Evolutionary conservation across 1,140 invertebrate species (phyloP).

Genomic region (Eupristina koningsbergeri): DNA sequence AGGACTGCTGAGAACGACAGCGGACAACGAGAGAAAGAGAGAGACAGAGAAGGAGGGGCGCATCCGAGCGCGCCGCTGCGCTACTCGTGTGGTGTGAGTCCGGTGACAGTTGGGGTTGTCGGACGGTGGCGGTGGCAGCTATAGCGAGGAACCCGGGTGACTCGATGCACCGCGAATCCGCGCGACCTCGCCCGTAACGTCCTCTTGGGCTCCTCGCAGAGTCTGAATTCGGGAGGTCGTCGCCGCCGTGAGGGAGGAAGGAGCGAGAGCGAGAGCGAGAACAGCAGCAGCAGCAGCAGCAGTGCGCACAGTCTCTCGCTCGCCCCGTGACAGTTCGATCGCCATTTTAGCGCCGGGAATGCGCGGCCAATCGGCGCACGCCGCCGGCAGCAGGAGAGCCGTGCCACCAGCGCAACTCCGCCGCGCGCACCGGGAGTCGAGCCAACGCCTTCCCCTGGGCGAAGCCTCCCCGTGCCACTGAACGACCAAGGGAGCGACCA

Average conservation of each 20-base stretch:
- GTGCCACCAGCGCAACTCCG: slow-evolving; percentile 3
- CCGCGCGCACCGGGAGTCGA: slow-evolving; percentile 33
- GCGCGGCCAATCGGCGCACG: slow-evolving; percentile 61
- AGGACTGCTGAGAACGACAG: background rate
- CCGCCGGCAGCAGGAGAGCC: slow-evolving; percentile 53
- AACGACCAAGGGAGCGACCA: background rate
- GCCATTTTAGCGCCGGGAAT: slow-evolving; percentile 72
- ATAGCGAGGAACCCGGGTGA: background rate
- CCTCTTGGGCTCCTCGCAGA: background rate
- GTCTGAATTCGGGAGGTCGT: background rate
- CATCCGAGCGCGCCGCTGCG: no score
- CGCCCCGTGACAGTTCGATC: slow-evolving; percentile 68
- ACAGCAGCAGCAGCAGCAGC: background rate
- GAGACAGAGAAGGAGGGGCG: background rate
- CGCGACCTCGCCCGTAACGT: background rate
- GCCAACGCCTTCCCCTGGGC: slow-evolving; percentile 41
- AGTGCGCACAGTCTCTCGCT: slow-evolving; percentile 44
- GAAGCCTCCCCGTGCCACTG: background rate
- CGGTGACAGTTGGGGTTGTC: background rate
- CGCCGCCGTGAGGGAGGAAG: background rate
- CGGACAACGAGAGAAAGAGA: background rate
- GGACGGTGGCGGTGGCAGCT: background rate
- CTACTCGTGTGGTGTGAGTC: background rate
- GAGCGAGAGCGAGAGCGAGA: slow-evolving; percentile 22
- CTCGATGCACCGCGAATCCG: background rate